These are phyloP conservation scores for Sebastes ruberrimus DNA, from an alignment of 2,797 vertebrate genomes.

Conservation along the genomic window DNA sequence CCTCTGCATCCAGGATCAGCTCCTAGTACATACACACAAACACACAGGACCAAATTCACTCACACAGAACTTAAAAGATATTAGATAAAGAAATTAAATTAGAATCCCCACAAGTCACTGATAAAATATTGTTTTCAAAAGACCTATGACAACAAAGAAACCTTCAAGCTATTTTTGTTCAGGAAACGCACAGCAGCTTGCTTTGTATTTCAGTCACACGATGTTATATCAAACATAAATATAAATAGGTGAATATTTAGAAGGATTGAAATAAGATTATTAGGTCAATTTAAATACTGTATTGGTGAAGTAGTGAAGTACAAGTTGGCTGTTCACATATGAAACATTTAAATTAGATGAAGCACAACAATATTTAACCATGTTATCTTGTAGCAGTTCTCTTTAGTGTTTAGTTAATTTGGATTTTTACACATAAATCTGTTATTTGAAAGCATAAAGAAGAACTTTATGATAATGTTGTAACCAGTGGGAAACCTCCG, in stretches of 20 bases:
- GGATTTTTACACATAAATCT: background rate
- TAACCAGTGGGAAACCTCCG: too few relatives aligned
- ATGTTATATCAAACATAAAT: background rate
- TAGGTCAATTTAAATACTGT: background rate
- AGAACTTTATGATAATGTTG: background rate
- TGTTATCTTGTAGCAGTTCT: too few relatives aligned
- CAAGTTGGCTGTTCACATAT: background rate
- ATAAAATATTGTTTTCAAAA: conserved; percentile 34
- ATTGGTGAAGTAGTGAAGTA: background rate
- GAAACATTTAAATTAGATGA: background rate
- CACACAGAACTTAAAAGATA: background rate
- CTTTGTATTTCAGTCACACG: background rate
- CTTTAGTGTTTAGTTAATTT: background rate
- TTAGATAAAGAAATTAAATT: conserved; percentile 8
- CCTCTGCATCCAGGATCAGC: conserved; percentile 95
- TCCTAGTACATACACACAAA: conserved; percentile 81
- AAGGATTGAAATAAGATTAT: background rate
- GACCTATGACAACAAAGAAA: conserved; percentile 15
- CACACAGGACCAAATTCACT: background rate
- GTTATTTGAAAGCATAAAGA: background rate
- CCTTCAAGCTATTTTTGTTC: conserved; percentile 25
- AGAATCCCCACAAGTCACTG: conserved; percentile 9
- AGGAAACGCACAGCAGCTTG: conserved; percentile 2
- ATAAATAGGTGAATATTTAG: background rate
- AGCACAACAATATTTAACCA: background rate